Conservation (phyloP, 1,140 invertebrate genomes). For the Drosophila parabipectinata region DNA sequence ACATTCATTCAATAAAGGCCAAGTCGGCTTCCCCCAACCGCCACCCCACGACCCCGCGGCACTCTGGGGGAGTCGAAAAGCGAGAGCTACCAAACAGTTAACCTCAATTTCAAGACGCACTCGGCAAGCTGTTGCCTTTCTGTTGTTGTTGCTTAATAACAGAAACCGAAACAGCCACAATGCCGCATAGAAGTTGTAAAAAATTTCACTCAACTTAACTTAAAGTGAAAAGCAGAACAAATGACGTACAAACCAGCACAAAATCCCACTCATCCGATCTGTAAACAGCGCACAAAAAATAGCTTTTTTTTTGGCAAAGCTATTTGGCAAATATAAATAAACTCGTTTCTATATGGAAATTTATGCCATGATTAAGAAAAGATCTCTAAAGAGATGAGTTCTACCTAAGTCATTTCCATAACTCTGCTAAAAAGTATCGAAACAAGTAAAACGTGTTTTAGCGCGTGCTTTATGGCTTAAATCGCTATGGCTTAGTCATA, state of each 20-base stretch:
- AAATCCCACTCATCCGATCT: slow-evolving; percentile 26
- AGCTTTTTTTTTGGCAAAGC: slow-evolving; percentile 19
- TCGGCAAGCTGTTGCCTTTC: slow-evolving; percentile 51
- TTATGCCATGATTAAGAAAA: slow-evolving; percentile 45
- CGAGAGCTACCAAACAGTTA: slow-evolving; percentile 74
- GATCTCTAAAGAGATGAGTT: slow-evolving; percentile 58
- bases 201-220: slow-evolving; percentile 74
- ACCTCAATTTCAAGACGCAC: slow-evolving; percentile 79
- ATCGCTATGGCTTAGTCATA: slow-evolving; percentile 67
- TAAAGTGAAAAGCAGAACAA: slow-evolving; percentile 81
- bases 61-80: slow-evolving; percentile 54
- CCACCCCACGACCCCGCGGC: not conserved
- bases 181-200: slow-evolving; percentile 47
- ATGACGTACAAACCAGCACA: slow-evolving; percentile 47
- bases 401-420: slow-evolving; percentile 62
- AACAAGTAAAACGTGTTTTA: slow-evolving; percentile 68
- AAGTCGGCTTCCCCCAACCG: slow-evolving; percentile 49
- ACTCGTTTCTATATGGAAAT: slow-evolving; percentile 57
- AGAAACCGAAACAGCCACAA: slow-evolving; percentile 51
- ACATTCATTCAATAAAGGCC: slow-evolving; percentile 81
- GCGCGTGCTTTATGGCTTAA: slow-evolving; percentile 57
- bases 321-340: slow-evolving; percentile 57
- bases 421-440: slow-evolving; percentile 28
- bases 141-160: slow-evolving; percentile 69
- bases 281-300: slow-evolving; percentile 33